Evolutionary conservation across 2,888 invertebrate species (phyloP).

Genomic region (Aricia artaxerxes): DNA sequence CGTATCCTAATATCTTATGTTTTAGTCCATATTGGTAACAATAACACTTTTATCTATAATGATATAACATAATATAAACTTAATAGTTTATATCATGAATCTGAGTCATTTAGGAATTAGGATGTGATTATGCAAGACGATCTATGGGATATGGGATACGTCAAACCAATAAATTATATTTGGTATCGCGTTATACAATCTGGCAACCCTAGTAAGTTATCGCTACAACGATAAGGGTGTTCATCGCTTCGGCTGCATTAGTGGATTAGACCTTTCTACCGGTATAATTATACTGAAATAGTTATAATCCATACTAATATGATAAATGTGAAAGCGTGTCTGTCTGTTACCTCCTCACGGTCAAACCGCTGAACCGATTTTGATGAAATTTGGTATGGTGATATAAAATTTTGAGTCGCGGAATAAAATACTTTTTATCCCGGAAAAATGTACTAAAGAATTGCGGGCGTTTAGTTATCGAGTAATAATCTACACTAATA

Average conservation of each 20-base stretch:
- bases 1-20: too few relatives aligned
- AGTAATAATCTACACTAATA: too few relatives aligned
- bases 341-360: too few relatives aligned
- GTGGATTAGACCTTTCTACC: neutral
- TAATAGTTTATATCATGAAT: neutral
- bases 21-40: neutral
- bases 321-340: too few relatives aligned
- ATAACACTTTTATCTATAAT: too few relatives aligned
- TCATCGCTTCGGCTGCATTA: slow-evolving; percentile 18
- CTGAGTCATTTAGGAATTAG: neutral
- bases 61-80: neutral
- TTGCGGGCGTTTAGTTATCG: too few relatives aligned
- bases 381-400: too few relatives aligned
- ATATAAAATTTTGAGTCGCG: too few relatives aligned
- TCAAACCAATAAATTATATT: slow-evolving; percentile 6
- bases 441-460: too few relatives aligned
- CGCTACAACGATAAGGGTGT: slow-evolving; percentile 1
- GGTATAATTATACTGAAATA: neutral
- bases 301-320: too few relatives aligned
- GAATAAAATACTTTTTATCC: too few relatives aligned
- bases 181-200: neutral
- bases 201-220: slow-evolving; percentile 7
- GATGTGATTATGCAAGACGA: neutral
- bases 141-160: neutral
- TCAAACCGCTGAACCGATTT: too few relatives aligned